Base-by-base conservation (phyloP, 2,797 vertebrate genomes). In the Anomalospiza imberbis region DNA sequence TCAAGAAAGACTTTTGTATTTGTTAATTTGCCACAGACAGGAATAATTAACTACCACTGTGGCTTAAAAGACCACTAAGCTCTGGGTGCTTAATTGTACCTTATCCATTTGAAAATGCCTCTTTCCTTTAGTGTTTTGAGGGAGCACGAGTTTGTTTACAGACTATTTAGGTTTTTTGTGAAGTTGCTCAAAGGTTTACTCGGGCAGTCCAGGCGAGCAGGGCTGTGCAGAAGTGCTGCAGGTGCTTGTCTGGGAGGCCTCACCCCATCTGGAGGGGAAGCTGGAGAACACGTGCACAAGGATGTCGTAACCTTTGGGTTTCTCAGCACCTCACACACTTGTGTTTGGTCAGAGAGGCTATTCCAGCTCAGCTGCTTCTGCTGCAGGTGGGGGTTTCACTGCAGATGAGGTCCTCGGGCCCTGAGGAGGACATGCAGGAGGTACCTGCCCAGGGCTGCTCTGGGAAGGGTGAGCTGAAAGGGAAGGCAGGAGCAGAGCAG, bases 401-500 rank as follows among this genome's bases (percentile, higher is more conserved):
- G 62, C 81, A 66, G 53, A 7, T 32, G 31, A 22, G 66, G 21
- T 32, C 19, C 57, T 47, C 17, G 2, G 34, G 36, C 9, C 38
- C 50, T 5, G 2, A 8, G 0, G 4, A 36, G 83, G 61, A 7
- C 20, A 2, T 1, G 6, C 17, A 7, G 21, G 16, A 60, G 28
- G 7, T 2, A 3, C 4, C 1, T 62, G 78, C 6, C 58, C 58
- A 18, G 34, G 25, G 40, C 36, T 83, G 55, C 74, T 54, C 34
- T 17, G 38, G 47, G 45, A 32, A 54, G 20, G 17, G 11, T 5
- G 32, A 84, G 62, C 19, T 40, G 38, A 1, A 31, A 42, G 34
- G 16, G 48, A 26, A 48, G 32, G 26, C 21, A 40, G 87, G 55
- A 92, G 65, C 28, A 34, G 31, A 54, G 63, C 72, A 38, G 47